Conservation (phyloP, 2,888 invertebrate genomes). For the Autographa gamma region DNA sequence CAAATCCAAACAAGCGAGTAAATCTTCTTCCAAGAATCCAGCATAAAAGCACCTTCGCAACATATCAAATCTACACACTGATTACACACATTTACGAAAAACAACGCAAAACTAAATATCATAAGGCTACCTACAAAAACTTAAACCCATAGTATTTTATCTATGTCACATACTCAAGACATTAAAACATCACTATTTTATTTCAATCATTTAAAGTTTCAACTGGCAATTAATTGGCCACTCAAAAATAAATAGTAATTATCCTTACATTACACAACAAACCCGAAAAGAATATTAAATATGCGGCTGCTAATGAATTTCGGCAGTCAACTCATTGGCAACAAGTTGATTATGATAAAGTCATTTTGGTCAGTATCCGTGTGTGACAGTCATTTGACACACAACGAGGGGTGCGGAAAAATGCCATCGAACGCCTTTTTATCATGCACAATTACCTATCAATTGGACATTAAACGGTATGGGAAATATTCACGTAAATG, state of each 20-base stretch:
- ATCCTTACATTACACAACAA: slow-evolving; percentile 1
- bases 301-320: slow-evolving; percentile 58
- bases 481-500: slow-evolving; percentile 53
- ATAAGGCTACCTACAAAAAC: too few relatives aligned
- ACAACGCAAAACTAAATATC: too few relatives aligned
- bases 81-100: too few relatives aligned
- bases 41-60: too few relatives aligned
- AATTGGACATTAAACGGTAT: slow-evolving; percentile 58
- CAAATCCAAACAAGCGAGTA: too few relatives aligned
- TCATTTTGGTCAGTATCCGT: slow-evolving; percentile 66
- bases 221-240: too few relatives aligned
- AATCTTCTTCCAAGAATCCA: too few relatives aligned
- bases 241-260: slow-evolving; percentile 19
- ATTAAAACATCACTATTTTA: too few relatives aligned
- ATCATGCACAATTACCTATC: slow-evolving; percentile 66
- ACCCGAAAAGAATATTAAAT: slow-evolving; percentile 26
- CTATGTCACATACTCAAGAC: too few relatives aligned
- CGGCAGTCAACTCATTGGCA: slow-evolving; percentile 55
- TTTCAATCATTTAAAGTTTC: too few relatives aligned
- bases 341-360: slow-evolving; percentile 81
- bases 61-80: too few relatives aligned
- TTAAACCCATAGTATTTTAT: too few relatives aligned
- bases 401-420: slow-evolving; percentile 61
- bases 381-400: slow-evolving; percentile 69
- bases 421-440: slow-evolving; percentile 57